A percentile compares a stretch with the other conserved stretches of the same genome.
These are phyloP conservation scores for Esox lucius DNA, from an alignment of 2,797 vertebrate genomes.

Conservation along the genomic window DNA sequence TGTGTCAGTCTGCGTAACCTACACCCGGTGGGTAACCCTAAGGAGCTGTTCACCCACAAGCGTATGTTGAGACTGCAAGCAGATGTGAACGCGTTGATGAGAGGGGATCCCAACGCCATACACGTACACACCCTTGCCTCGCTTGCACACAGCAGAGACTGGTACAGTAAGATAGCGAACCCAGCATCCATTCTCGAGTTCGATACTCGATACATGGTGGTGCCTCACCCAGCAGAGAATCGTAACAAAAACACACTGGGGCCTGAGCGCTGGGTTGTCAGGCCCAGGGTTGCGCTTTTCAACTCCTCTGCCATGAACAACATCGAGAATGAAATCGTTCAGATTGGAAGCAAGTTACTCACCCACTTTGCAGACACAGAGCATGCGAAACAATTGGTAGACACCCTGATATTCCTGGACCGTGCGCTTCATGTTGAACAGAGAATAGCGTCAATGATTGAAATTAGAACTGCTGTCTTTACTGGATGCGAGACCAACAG, in stretches of 20 bases:
- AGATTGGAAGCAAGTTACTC: constrained; percentile 28
- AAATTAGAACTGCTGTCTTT: neutral
- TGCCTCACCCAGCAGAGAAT: neutral
- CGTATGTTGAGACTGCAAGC: too few relatives aligned
- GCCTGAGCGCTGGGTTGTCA: neutral
- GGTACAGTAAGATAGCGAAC: too few relatives aligned
- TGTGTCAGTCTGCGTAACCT: too few relatives aligned
- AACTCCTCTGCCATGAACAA: constrained; percentile 23
- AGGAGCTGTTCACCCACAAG: too few relatives aligned
- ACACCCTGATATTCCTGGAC: neutral
- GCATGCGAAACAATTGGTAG: neutral
- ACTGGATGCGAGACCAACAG: neutral
- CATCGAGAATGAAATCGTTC: constrained; percentile 18
- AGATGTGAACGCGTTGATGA: too few relatives aligned
- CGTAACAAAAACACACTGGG: fast-evolving
- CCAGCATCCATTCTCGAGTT: too few relatives aligned
- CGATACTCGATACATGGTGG: too few relatives aligned
- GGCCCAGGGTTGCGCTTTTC: constrained; percentile 26
- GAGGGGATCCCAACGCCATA: too few relatives aligned
- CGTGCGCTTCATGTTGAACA: neutral
- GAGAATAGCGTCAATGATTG: neutral
- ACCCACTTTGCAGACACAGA: neutral
- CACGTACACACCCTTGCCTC: too few relatives aligned
- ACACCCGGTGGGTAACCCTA: too few relatives aligned
- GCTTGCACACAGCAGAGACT: too few relatives aligned